These are phyloP conservation scores for Panzeria rudis DNA, from an alignment of 2,888 invertebrate genomes.

Conservation along the genomic window DNA sequence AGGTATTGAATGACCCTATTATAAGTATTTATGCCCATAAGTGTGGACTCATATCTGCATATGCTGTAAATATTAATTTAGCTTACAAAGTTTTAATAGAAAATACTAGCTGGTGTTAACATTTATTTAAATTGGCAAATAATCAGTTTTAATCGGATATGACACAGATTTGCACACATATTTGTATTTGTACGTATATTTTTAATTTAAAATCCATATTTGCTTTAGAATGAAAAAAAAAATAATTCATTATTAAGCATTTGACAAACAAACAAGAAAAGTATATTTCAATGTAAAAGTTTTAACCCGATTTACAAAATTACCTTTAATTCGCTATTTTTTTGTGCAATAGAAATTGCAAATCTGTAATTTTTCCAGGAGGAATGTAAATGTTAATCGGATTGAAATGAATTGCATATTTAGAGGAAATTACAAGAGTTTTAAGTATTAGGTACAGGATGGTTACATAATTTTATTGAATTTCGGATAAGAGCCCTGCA, in stretches of 20 bases:
- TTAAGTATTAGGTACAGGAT: neutral
- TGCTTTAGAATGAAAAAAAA: neutral
- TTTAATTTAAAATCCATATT: constrained; percentile 61
- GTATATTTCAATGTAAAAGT: neutral
- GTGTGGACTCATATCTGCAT: too few relatives aligned
- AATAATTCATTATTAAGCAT: neutral
- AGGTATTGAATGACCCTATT: too few relatives aligned
- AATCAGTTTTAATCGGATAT: constrained; percentile 63
- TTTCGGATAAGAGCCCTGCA: too few relatives aligned
- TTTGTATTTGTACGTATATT: neutral
- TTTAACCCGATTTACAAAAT: neutral
- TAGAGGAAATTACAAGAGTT: neutral
- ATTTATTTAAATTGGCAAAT: constrained; percentile 44
- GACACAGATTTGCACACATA: constrained; percentile 35
- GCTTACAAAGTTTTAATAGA: neutral
- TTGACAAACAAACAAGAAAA: neutral
- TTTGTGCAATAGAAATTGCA: constrained; percentile 8
- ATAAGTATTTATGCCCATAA: too few relatives aligned
- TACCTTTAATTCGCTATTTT: neutral
- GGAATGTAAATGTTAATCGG: neutral
- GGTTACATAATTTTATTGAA: too few relatives aligned
- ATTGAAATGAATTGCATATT: neutral
- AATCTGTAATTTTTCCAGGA: neutral
- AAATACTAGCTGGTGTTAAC: neutral
- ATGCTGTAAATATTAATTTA: neutral